Evolutionary conservation across 2,888 invertebrate species (phyloP).

Genomic region (Leptinotarsa peninsularis): DNA sequence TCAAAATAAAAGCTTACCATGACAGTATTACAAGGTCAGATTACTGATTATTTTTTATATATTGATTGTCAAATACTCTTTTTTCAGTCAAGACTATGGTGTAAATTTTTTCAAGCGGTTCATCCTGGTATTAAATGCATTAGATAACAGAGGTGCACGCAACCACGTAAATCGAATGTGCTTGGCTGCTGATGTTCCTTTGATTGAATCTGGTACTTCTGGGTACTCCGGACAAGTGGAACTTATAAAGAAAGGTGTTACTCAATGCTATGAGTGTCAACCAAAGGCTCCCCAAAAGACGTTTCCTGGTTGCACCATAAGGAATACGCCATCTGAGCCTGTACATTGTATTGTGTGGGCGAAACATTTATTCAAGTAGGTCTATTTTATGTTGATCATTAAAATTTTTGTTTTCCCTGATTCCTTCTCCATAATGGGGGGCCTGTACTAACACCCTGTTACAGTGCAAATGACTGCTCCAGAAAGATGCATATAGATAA

Average conservation of each 20-base stretch:
- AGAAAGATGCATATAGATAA: too few species aligned
- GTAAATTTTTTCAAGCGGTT: slow-evolving; percentile 93
- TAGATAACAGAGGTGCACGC: slow-evolving; percentile 96
- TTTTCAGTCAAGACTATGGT: slow-evolving; percentile 86
- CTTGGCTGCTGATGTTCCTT: slow-evolving; percentile 90
- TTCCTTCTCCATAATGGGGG: neutral
- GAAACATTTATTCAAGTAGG: slow-evolving; percentile 96
- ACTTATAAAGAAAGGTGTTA: slow-evolving; percentile 84
- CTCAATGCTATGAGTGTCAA: slow-evolving; percentile 97
- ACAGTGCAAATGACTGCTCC: too few species aligned
- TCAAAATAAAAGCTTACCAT: slow-evolving; percentile 89
- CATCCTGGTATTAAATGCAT: slow-evolving; percentile 92
- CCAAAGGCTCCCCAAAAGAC: slow-evolving; percentile 92
- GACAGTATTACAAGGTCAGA: slow-evolving; percentile 92
- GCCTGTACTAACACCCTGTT: too few species aligned
- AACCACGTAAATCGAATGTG: slow-evolving; percentile 99
- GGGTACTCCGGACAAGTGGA: slow-evolving; percentile 98
- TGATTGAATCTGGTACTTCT: slow-evolving; percentile 97
- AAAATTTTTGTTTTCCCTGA: neutral
- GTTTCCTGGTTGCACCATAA: slow-evolving; percentile 97
- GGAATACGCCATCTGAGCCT: slow-evolving; percentile 98
- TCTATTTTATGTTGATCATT: slow-evolving; percentile 37
- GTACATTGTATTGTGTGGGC: slow-evolving; percentile 99
- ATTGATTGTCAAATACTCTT: slow-evolving; percentile 12
- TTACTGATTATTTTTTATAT: slow-evolving; percentile 21